These are phyloP conservation scores for Potamarius usumacintae DNA, from an alignment of 2,113 vertebrate genomes.

Conservation along the genomic window DNA sequence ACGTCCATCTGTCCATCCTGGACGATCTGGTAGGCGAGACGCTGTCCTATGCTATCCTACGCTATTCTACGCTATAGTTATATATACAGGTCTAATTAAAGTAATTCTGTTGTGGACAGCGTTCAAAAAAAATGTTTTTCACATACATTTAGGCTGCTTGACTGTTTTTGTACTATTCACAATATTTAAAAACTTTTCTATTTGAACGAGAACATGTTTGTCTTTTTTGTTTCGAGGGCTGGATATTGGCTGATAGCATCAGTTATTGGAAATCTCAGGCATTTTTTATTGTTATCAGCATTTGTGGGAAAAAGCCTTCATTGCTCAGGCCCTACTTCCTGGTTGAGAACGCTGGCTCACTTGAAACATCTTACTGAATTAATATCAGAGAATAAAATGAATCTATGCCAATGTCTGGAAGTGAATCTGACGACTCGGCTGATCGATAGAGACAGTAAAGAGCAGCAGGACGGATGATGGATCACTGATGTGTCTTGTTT, in stretches of 20 bases:
- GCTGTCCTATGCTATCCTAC: neutral
- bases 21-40: constrained; percentile 80
- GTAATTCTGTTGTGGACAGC: no score
- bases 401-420: neutral
- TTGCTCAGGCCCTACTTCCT: neutral
- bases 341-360: neutral
- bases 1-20: constrained; percentile 80
- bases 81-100: no score
- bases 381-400: neutral
- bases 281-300: no score
- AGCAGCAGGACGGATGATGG: neutral
- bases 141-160: no score
- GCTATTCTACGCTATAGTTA: no score
- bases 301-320: no score
- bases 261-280: neutral
- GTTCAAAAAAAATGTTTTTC: no score
- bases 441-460: neutral
- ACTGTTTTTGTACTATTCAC: no score
- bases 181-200: no score
- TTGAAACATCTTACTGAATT: neutral
- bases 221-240: no score
- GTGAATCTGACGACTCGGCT: neutral
- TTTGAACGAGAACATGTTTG: no score
- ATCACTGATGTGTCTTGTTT: neutral
- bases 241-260: no score